Conservation (phyloP, 2,113 vertebrate genomes). For the Thinocorus orbignyianus region DNA sequence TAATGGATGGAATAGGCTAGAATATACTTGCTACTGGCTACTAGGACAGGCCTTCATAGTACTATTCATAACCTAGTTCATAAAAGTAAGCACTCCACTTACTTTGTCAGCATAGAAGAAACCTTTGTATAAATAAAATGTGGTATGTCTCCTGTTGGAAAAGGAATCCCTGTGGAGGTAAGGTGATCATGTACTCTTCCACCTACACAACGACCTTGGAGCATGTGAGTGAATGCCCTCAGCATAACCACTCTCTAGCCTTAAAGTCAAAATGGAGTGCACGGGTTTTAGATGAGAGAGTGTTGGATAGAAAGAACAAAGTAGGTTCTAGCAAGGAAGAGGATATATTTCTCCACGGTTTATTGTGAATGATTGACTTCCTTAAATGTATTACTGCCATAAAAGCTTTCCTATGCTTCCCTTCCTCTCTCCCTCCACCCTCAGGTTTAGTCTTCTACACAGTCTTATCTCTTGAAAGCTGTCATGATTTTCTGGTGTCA, state of each 20-base stretch:
- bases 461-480: background rate
- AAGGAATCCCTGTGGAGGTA: background rate
- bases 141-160: background rate
- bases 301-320: background rate
- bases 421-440: rapidly evolving
- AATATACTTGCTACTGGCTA: background rate
- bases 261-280: background rate
- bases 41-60: background rate
- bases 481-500: background rate
- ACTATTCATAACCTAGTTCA: background rate
- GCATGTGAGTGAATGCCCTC: background rate
- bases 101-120: background rate
- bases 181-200: background rate
- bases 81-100: background rate
- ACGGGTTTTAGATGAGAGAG: background rate
- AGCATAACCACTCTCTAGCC: background rate
- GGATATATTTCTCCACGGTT: background rate
- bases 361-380: background rate
- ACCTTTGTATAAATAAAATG: background rate
- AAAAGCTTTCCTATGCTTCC: background rate
- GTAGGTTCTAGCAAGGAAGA: background rate
- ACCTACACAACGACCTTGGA: background rate
- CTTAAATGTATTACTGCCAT: background rate
- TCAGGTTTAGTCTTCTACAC: background rate
- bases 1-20: background rate